Evolutionary conservation across 1,140 invertebrate species (phyloP).

Genomic region (Copidosoma floridanum): DNA sequence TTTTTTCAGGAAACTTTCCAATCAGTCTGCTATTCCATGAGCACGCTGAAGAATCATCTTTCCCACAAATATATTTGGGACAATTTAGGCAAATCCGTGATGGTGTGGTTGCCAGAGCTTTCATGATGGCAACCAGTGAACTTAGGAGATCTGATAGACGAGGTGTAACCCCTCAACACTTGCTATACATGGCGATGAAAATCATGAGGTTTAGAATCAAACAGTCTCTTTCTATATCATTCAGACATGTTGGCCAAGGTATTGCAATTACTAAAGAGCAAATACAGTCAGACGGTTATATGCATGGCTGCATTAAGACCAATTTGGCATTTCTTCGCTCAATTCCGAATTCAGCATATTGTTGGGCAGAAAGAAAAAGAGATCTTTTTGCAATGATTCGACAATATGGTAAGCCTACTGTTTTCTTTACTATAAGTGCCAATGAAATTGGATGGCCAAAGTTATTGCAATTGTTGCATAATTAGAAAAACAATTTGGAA

Average conservation of each 20-base stretch:
- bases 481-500: slow-evolving; percentile 40
- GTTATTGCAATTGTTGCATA: slow-evolving; percentile 43
- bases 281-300: slow-evolving; percentile 25
- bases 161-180: slow-evolving; percentile 25
- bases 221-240: slow-evolving; percentile 29
- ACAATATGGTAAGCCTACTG: slow-evolving; percentile 38
- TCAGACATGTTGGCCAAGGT: slow-evolving; percentile 31
- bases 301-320: slow-evolving; percentile 27
- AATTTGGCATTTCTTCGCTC: slow-evolving; percentile 32
- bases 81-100: slow-evolving; percentile 38
- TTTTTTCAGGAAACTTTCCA: slow-evolving; percentile 27
- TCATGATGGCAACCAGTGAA: slow-evolving; percentile 34
- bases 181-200: slow-evolving; percentile 36
- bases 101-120: slow-evolving; percentile 24
- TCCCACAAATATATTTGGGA: slow-evolving; percentile 45
- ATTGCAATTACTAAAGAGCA: slow-evolving; percentile 30
- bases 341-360: slow-evolving; percentile 30
- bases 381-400: slow-evolving; percentile 47
- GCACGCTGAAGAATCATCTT: slow-evolving; percentile 45
- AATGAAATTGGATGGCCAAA: slow-evolving; percentile 44
- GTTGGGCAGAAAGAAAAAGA: slow-evolving; percentile 43
- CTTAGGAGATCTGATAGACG: slow-evolving; percentile 30
- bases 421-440: slow-evolving; percentile 37
- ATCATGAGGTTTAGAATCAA: slow-evolving; percentile 29
- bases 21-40: slow-evolving; percentile 33